A percentile compares a stretch with the other conserved stretches of the same genome.
phyloP scores from a whole-genome alignment of 1,140 invertebrate species.

The Drosophila tsacasi region DNA sequence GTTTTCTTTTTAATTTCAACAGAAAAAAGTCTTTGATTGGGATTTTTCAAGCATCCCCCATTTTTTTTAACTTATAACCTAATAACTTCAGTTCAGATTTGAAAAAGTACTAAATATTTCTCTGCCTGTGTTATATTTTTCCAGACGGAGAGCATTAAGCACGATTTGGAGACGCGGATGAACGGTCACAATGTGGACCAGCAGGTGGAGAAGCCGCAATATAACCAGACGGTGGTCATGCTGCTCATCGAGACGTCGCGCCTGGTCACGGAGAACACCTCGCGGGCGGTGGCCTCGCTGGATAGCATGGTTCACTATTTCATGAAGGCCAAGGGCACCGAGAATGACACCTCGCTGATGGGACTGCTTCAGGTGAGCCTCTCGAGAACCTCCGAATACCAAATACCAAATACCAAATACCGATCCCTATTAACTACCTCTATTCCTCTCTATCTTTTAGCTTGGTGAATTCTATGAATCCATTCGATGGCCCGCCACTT shows the following conservation, averaged over 20 bases:
- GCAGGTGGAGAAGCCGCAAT: conserved; percentile 90
- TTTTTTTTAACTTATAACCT: not conserved
- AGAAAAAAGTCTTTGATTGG: too few species aligned
- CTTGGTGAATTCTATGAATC: conserved; percentile 87
- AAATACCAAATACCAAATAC: too few species aligned
- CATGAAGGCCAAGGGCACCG: conserved; percentile 88
- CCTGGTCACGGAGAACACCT: conserved; percentile 89
- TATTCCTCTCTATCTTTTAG: not conserved
- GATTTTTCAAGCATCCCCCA: not conserved
- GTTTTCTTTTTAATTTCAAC: not conserved
- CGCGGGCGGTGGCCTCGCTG: conserved; percentile 87
- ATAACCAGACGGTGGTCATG: conserved; percentile 90
- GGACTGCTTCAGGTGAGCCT: conserved; percentile 87
- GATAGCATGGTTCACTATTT: conserved; percentile 88
- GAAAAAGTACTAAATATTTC: not conserved
- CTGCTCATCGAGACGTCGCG: conserved; percentile 88
- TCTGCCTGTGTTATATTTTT: not conserved
- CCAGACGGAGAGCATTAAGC: conserved; percentile 83
- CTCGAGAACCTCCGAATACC: too few species aligned
- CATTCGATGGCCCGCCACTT: conserved; percentile 92
- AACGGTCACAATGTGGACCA: conserved; percentile 88
- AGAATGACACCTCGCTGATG: conserved; percentile 89
- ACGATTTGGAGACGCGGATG: conserved; percentile 83
- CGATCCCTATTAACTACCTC: too few species aligned
- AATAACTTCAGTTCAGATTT: not conserved